These are phyloP conservation scores for Phanerotoma sp. DNA, from an alignment of 2,888 invertebrate species.

Conservation along the genomic window DNA sequence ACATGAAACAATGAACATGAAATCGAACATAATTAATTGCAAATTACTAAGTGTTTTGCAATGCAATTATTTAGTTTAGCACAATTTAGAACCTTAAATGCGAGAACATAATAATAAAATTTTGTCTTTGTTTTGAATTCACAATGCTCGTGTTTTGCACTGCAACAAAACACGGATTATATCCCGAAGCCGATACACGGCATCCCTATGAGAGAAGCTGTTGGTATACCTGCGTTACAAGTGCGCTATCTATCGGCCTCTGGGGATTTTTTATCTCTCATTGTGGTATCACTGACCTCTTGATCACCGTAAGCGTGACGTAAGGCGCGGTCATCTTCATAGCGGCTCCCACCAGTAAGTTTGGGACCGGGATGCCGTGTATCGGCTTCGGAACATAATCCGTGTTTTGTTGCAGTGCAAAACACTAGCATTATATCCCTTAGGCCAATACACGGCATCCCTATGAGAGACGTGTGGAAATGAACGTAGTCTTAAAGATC, in stretches of 20 bases:
- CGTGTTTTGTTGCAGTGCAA: constrained; percentile 27
- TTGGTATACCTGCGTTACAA: no score
- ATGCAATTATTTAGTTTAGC: no score
- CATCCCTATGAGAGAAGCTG: constrained; percentile 17
- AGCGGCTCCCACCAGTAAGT: constrained; percentile 25
- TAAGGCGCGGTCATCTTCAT: constrained; percentile 8
- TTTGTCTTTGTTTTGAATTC: no score
- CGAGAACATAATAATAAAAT: no score
- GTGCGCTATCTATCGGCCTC: no score
- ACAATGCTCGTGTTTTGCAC: constrained; percentile 26
- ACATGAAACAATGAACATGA: no score
- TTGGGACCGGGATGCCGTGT: constrained; percentile 25
- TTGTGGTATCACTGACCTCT: no score
- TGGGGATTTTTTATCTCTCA: constrained; percentile 16
- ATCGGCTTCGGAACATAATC: constrained; percentile 23
- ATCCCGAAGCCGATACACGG: constrained; percentile 25
- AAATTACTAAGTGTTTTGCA: no score
- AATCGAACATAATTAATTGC: no score
- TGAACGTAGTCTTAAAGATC: not conserved
- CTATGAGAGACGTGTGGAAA: constrained; percentile 4
- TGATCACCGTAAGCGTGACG: constrained; percentile 16
- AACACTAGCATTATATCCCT: constrained; percentile 17
- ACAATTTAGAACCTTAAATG: no score
- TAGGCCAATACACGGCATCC: constrained; percentile 3
- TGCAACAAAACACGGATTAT: constrained; percentile 25